Evolutionary conservation across 2,888 invertebrate genomes (phyloP).

Genomic region (Phyto melanocephala): DNA sequence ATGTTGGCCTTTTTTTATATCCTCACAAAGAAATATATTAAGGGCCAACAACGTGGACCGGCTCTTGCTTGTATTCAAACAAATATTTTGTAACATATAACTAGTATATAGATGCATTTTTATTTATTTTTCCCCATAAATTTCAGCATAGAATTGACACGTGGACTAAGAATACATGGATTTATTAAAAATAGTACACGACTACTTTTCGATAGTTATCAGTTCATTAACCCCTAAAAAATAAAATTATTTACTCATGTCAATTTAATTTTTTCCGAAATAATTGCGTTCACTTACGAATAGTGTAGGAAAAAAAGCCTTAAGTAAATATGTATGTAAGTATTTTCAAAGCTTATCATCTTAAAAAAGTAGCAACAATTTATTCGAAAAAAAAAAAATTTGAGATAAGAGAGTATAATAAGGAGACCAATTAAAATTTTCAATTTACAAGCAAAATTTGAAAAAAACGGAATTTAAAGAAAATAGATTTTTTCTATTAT

Average conservation of each 20-base stretch:
- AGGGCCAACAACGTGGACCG: too few species aligned
- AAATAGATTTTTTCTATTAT: too few species aligned
- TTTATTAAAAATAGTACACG: background rate
- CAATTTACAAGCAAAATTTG: background rate
- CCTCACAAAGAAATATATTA: too few species aligned
- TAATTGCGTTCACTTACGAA: slow-evolving; percentile 29
- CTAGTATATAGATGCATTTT: too few species aligned
- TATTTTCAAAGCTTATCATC: slow-evolving; percentile 32
- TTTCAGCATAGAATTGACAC: background rate
- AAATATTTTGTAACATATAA: too few species aligned
- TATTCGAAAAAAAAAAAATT: too few species aligned
- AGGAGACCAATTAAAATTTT: slow-evolving; percentile 10
- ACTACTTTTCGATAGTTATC: background rate
- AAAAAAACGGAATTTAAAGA: too few species aligned
- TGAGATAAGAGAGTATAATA: background rate
- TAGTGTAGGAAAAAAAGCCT: slow-evolving; percentile 17
- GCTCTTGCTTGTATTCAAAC: too few species aligned
- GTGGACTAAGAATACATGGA: background rate
- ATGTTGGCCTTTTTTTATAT: too few species aligned
- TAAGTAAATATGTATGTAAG: slow-evolving; percentile 47
- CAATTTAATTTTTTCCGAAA: background rate
- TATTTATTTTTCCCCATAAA: too few species aligned
- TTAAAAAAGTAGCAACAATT: slow-evolving; percentile 28
- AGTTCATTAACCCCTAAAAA: slow-evolving; percentile 44
- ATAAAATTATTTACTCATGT: background rate